Evolutionary conservation across 2,113 vertebrate species (phyloP).

Genomic region (Bubo blakistoni): DNA sequence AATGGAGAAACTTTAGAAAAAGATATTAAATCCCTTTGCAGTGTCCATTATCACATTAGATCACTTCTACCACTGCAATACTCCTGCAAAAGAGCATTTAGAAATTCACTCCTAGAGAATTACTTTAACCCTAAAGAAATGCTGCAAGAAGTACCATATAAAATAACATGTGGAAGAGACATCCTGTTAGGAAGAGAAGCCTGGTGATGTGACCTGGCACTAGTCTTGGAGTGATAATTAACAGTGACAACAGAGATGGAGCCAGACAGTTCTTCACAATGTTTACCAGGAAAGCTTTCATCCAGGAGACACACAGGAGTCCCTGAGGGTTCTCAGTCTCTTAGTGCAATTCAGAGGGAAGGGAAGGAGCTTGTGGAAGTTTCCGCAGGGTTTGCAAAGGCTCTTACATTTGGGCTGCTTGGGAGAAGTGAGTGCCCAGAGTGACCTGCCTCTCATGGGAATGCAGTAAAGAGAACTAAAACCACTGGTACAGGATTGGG

Average conservation of each 20-base stretch:
- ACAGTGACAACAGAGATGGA: neutral
- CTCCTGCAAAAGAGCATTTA: neutral
- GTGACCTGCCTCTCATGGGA: neutral
- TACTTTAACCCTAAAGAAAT: neutral
- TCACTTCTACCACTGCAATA: neutral
- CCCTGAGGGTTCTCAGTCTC: neutral
- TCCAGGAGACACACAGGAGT: neutral
- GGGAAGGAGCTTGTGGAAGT: neutral
- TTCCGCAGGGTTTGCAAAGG: neutral
- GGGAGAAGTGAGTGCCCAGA: neutral
- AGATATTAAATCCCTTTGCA: neutral
- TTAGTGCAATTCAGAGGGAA: neutral
- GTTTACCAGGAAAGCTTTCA: neutral
- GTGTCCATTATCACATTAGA: neutral
- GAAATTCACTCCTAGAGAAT: neutral
- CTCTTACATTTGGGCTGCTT: neutral
- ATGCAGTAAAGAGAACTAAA: neutral
- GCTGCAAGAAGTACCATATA: neutral
- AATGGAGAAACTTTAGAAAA: neutral
- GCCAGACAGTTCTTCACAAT: neutral
- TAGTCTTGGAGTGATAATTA: neutral
- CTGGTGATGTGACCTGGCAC: neutral
- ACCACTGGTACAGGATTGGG: fast-evolving
- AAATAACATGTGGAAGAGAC: neutral
- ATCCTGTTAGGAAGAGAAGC: neutral